Base-by-base conservation (phyloP, 1,140 invertebrate species). In the Wasmannia auropunctata region DNA sequence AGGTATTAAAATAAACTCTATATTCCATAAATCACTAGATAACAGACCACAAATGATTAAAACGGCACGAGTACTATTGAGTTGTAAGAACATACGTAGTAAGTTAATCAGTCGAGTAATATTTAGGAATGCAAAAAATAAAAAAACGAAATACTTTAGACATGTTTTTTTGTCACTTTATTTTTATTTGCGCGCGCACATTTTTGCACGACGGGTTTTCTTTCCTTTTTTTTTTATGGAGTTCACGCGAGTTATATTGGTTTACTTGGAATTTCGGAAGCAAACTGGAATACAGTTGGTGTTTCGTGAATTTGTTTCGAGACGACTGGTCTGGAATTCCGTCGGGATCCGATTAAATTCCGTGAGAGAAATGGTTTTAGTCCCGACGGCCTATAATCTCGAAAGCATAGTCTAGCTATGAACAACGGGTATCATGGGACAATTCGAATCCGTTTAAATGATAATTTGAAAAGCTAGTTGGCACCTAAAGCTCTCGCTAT, bases 401-500 rank as follows among this genome's bases (percentile, higher is more conserved):
- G 86, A 77, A 85, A 93, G 91, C 88, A 92, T 69, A 88, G 87
- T 90, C 83, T 79, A 79, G 40, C 63, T 84, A 89, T 86, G 88
- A 89, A 80, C 75, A 80, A 88, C 74, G 83, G 34, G 37, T 56
- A 75, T 28, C 40, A 70, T 43, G 87, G 90, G 90, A 92, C 92
- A 91, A 92, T 92, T 91, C 77, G 91, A 92, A 93, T 93, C 92
- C 90, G 91, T 94, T 93, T 92, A 93, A 93, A 94, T 91, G 90
- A 89, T 93, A 93, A 93, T 93, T 94, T 89, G 81, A 81, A 91
- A 90, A 91, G 76, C 87, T 86, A 86, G 88, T 88, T 88, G 83
- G 75, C 84, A 81, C 54, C 74, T 75, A 75, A 67, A 80, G 51
- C 79, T 54, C 16, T 46, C 19, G 40, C 86, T 40, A 63, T 84